A percentile compares a stretch with the other conserved stretches of the same genome.
Conservation (phyloP, 2,888 invertebrate genomes). For the Abscondita cerata region DNA sequence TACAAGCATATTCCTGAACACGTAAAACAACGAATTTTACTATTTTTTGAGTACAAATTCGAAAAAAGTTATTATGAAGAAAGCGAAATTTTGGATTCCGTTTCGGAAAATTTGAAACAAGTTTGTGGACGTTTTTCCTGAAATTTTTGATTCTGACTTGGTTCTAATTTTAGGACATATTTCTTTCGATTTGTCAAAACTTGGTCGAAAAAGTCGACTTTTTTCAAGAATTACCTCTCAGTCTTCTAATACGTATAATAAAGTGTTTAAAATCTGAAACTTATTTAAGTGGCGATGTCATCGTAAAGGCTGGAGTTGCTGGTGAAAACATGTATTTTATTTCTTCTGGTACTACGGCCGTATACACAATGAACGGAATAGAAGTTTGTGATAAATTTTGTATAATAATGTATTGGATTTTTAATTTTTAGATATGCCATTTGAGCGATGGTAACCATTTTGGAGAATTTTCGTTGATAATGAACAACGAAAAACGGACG, state of each 20-base stretch:
- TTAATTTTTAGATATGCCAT: slow-evolving; percentile 59
- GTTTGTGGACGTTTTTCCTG: slow-evolving; percentile 32
- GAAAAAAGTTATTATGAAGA: slow-evolving; percentile 57
- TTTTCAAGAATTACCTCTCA: slow-evolving; percentile 61
- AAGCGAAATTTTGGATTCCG: slow-evolving; percentile 52
- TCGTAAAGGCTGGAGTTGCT: slow-evolving; percentile 64
- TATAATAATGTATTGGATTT: too few species aligned
- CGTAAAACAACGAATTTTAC: slow-evolving; percentile 52
- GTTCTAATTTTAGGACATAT: slow-evolving; percentile 60
- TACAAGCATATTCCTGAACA: slow-evolving; percentile 56
- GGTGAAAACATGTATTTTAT: slow-evolving; percentile 72
- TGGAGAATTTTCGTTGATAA: slow-evolving; percentile 59
- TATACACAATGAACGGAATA: slow-evolving; percentile 65
- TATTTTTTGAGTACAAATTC: slow-evolving; percentile 56
- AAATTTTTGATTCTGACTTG: not conserved
- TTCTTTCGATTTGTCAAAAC: slow-evolving; percentile 62
- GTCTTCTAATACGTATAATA: slow-evolving; percentile 62
- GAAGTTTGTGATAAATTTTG: too few species aligned
- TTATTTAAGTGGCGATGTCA: slow-evolving; percentile 67
- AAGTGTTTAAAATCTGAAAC: slow-evolving; percentile 64
- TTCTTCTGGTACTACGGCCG: slow-evolving; percentile 66
- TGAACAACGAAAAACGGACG: slow-evolving; percentile 54
- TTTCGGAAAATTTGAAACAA: slow-evolving; percentile 54
- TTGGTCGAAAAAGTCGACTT: slow-evolving; percentile 64
- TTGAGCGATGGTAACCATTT: slow-evolving; percentile 60